Evolutionary conservation across 2,113 vertebrate genomes (phyloP).

Genomic region (Chaetodon trifascialis): DNA sequence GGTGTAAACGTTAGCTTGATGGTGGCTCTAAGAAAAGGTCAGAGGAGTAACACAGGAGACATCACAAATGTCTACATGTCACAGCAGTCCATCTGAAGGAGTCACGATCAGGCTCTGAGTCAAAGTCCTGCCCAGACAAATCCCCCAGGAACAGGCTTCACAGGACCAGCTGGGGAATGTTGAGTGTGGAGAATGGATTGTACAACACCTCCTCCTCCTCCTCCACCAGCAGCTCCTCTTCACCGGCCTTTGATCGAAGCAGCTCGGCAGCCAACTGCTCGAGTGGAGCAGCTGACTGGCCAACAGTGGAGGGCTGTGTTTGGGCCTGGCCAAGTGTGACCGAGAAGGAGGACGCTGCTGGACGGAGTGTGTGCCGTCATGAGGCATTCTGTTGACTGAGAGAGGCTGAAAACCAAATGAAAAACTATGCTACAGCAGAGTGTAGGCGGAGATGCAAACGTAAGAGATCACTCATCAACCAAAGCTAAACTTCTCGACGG

Average conservation of each 20-base stretch:
- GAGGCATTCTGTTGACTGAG: neutral
- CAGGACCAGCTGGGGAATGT: slow-evolving; percentile 21
- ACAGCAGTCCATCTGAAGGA: neutral
- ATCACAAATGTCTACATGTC: neutral
- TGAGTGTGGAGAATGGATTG: slow-evolving; percentile 36
- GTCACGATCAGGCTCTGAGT: neutral
- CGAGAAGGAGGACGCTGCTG: neutral
- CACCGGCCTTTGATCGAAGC: slow-evolving; percentile 39
- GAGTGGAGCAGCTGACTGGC: slow-evolving; percentile 10
- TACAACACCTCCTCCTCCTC: slow-evolving; percentile 34
- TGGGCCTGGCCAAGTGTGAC: neutral
- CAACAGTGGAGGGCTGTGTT: neutral
- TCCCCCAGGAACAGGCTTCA: slow-evolving; percentile 7
- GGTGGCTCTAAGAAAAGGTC: neutral
- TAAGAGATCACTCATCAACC: too few species aligned
- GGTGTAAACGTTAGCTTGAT: neutral
- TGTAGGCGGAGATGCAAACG: neutral
- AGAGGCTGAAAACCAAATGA: neutral
- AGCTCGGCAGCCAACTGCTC: slow-evolving; percentile 32
- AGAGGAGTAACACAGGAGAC: neutral
- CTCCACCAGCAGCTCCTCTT: slow-evolving; percentile 44
- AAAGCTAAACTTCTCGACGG: too few species aligned
- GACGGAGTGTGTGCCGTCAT: neutral
- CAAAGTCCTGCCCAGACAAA: neutral
- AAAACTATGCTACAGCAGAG: neutral